phyloP scores from a whole-genome alignment of 2,113 vertebrate genomes.

The Xyrauchen texanus region DNA sequence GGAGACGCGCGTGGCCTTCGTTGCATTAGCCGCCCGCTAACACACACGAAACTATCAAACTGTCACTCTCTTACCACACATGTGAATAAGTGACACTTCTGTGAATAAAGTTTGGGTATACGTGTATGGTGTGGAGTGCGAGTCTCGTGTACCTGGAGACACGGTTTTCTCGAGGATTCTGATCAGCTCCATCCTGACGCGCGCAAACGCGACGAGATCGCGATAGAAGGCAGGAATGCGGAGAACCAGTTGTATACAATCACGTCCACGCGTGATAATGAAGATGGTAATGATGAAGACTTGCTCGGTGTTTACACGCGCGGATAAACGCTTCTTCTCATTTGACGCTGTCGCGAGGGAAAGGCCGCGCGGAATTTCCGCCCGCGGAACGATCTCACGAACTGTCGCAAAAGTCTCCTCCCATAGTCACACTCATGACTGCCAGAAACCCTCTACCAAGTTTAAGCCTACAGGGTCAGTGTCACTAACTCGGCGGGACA shows the following conservation, averaged over 20 bases:
- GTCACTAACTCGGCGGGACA: no score
- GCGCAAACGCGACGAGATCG: conserved; percentile 59
- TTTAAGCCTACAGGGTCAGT: no score
- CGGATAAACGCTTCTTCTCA: conserved; percentile 64
- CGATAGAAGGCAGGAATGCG: conserved; percentile 52
- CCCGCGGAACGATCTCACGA: conserved; percentile 77
- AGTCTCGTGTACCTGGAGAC: conserved; percentile 80
- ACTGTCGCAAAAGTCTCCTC: conserved; percentile 61
- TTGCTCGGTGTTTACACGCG: background rate
- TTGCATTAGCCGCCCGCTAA: conserved; percentile 22
- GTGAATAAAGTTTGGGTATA: no score
- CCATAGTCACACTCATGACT: conserved; percentile 7
- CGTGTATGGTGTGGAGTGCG: no score
- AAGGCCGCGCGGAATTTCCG: conserved; percentile 72
- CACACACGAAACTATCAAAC: background rate
- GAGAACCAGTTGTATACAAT: conserved; percentile 13
- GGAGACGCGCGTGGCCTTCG: conserved; percentile 1
- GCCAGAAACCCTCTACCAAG: no score
- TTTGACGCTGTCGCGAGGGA: conserved; percentile 72
- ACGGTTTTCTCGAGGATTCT: conserved; percentile 94
- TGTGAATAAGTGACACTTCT: background rate
- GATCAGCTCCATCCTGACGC: conserved; percentile 87
- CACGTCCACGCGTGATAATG: conserved; percentile 27
- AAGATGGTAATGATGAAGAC: background rate
- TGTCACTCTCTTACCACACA: background rate